Conservation (phyloP, 2,113 vertebrate species). For the Microcebus jonahi region DNA sequence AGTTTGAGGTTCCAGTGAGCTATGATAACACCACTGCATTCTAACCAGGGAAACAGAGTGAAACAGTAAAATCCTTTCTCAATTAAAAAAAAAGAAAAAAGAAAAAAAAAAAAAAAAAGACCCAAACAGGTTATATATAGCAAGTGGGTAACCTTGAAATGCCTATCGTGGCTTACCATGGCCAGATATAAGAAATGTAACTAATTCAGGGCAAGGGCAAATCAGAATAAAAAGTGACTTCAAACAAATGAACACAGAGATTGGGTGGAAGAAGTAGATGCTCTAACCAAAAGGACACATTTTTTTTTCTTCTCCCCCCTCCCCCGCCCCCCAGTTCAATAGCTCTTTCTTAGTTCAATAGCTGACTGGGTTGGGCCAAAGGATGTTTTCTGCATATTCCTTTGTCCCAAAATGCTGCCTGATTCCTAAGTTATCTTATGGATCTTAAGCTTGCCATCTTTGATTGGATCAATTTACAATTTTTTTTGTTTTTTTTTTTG, state of each 20-base stretch:
- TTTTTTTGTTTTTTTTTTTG: not conserved
- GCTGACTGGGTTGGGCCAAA: too few species aligned
- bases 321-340: not conserved
- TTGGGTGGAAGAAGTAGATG: not conserved
- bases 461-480: not conserved
- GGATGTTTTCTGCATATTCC: rapidly evolving
- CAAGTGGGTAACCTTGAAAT: not conserved
- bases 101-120: not conserved
- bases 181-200: not conserved
- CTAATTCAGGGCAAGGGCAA: not conserved
- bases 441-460: not conserved
- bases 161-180: not conserved
- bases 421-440: not conserved
- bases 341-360: not conserved
- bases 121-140: rapidly evolving
- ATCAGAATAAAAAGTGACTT: not conserved
- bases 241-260: not conserved
- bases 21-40: too few species aligned
- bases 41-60: too few species aligned
- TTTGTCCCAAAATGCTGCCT: not conserved
- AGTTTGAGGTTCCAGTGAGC: too few species aligned
- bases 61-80: too few species aligned
- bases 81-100: not conserved
- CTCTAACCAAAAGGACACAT: not conserved
- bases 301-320: too few species aligned